phyloP scores from a whole-genome alignment of 2,888 invertebrate species.

The Serrognathus titanus region DNA sequence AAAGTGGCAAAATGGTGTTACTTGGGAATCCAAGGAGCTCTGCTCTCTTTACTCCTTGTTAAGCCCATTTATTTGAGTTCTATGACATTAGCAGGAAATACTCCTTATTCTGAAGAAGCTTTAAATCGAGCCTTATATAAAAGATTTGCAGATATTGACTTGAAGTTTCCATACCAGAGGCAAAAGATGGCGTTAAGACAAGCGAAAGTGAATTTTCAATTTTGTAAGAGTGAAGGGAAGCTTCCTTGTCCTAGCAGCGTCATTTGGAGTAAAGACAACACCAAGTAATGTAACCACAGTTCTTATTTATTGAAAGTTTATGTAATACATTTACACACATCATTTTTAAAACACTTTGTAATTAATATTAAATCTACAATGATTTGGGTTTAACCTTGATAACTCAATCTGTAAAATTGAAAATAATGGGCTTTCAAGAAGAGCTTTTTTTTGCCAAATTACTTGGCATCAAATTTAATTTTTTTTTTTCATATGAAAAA shows the following conservation, averaged over 20 bases:
- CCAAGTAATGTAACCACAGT: constrained; percentile 38
- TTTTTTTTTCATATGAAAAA: no score
- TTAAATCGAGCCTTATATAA: constrained; percentile 50
- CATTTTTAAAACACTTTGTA: no score
- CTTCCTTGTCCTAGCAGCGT: constrained; percentile 60
- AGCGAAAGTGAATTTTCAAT: constrained; percentile 46
- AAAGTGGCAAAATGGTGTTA: constrained; percentile 88
- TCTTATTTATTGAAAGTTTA: constrained; percentile 1
- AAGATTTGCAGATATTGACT: constrained; percentile 40
- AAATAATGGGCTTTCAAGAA: no score
- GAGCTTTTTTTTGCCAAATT: no score
- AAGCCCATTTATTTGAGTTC: constrained; percentile 67
- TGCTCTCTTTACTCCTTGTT: constrained; percentile 65
- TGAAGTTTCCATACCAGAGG: constrained; percentile 24
- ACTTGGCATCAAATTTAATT: no score
- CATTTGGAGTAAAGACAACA: constrained; percentile 54
- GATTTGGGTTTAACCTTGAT: no score
- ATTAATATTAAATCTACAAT: no score
- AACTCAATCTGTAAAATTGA: no score
- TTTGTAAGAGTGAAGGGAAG: constrained; percentile 42
- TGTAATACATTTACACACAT: no score
- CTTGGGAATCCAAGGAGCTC: constrained; percentile 79
- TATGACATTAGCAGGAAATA: constrained; percentile 67
- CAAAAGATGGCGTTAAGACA: constrained; percentile 30
- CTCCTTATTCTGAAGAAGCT: constrained; percentile 59